phyloP scores from a whole-genome alignment of 2,113 vertebrate species.

The Heterotilapia buettikoferi region DNA sequence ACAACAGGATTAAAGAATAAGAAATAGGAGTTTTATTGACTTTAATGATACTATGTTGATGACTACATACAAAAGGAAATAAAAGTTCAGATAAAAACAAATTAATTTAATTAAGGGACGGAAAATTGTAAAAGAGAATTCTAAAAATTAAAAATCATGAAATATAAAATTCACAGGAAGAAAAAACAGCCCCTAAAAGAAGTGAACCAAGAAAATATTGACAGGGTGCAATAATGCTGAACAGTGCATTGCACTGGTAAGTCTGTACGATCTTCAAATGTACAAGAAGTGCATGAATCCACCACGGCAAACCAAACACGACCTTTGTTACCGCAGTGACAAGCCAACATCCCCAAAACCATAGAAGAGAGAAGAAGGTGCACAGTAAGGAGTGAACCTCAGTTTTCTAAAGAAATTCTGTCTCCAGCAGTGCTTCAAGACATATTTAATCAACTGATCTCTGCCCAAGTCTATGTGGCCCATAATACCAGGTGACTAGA shows the following conservation, averaged over 20 bases:
- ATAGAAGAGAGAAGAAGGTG: not conserved
- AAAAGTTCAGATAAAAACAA: not conserved
- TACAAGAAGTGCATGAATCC: not conserved
- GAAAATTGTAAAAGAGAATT: not conserved
- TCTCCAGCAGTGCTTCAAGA: not conserved
- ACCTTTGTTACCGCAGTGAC: not conserved
- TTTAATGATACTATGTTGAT: not conserved
- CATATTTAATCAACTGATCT: not conserved
- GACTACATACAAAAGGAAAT: not conserved
- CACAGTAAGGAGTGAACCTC: not conserved
- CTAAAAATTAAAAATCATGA: not conserved
- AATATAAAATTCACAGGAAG: not conserved
- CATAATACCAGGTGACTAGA: not conserved
- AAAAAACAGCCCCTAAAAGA: not conserved
- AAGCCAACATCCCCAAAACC: not conserved
- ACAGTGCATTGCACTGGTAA: not conserved
- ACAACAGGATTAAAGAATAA: not conserved
- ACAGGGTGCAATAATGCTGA: not conserved
- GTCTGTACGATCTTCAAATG: not conserved
- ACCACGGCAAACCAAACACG: not conserved
- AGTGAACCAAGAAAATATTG: not conserved
- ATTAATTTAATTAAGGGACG: not conserved
- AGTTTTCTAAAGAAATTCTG: not conserved
- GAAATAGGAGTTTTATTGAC: not conserved
- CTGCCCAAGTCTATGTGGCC: not conserved